Base-by-base conservation (phyloP, 2,888 invertebrate genomes). In the Mamestra brassicae region DNA sequence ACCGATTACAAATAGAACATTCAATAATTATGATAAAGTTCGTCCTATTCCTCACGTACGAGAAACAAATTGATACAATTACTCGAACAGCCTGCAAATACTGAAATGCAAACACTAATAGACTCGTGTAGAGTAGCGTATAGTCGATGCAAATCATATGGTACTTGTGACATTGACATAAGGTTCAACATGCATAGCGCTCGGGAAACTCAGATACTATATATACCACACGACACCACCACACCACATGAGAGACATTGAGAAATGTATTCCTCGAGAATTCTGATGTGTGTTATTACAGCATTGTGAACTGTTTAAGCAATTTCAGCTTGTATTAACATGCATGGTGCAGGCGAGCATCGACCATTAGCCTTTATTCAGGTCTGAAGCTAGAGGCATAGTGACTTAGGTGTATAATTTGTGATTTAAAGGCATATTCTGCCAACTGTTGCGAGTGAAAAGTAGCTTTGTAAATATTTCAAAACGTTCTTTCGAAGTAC, bases 211-310 rank as follows among this genome's bases (percentile, higher is more conserved):
- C 76, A 66, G 26, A 26, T 26, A 26, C 26, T 26, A 26, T 26
- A 26, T 26, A 1, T 26, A 26, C 26, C 26, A 26, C 26, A 26
- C 26, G 26, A 26, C 26, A 26, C 26, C 26, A 26, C 26, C 26
- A 26, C 26, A 26, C 26, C 26, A 26, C 26, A 64, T 34, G 17
- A 36, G 38, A 38, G 64, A 71, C 73, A 50, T 66, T 66, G 78
- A 77, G 68, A 71, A 62, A 83, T 82, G 66, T 79, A 54, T 72
- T 83, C 42, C 63, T 62, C 50, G 68, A 38, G 65, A 78, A 62
- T 58, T 66, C 65, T 55, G 66, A 82, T 65, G 63, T 67, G 63
- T 52, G 26, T 60, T 80, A 60, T 57, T 50, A 68, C 57, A 54
- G 61, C 26, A 63, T 52, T 45, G 67, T 65, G 54, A 34, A 63